Percentiles rank a stretch among this genome's conserved stretches.
phyloP scores from a whole-genome alignment of 2,113 vertebrate genomes.

The Bathybates hornii region DNA sequence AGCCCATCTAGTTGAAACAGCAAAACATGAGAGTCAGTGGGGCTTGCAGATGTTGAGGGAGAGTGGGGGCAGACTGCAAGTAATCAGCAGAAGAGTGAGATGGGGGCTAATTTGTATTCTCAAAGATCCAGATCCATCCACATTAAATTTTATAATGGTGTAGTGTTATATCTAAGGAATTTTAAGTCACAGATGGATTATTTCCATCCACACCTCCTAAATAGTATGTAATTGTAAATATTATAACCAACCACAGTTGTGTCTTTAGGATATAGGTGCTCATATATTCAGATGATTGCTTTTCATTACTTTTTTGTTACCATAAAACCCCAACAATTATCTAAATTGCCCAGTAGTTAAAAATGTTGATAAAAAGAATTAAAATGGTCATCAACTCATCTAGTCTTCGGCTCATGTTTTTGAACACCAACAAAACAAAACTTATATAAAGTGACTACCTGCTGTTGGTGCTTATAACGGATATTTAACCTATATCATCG shows the following conservation, averaged over 20 bases:
- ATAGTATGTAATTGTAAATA: background rate
- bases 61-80: background rate
- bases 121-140: background rate
- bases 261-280: background rate
- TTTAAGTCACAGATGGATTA: background rate
- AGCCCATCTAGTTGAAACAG: background rate
- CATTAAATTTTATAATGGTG: background rate
- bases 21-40: background rate
- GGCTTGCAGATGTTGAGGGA: background rate
- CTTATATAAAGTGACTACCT: background rate
- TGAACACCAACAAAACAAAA: background rate
- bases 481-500: background rate
- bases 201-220: background rate
- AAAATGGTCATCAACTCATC: background rate
- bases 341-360: background rate
- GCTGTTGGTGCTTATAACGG: background rate
- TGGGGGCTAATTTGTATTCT: background rate
- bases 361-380: background rate
- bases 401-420: accelerated
- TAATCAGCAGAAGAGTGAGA: background rate
- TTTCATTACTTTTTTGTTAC: background rate
- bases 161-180: background rate
- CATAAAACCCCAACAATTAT: background rate
- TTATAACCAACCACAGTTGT: background rate
- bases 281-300: background rate